Evolutionary conservation across 2,888 invertebrate species (phyloP), one percentile per base, ranked within the genome.

Genomic region (Pherbina coryleti): DNA sequence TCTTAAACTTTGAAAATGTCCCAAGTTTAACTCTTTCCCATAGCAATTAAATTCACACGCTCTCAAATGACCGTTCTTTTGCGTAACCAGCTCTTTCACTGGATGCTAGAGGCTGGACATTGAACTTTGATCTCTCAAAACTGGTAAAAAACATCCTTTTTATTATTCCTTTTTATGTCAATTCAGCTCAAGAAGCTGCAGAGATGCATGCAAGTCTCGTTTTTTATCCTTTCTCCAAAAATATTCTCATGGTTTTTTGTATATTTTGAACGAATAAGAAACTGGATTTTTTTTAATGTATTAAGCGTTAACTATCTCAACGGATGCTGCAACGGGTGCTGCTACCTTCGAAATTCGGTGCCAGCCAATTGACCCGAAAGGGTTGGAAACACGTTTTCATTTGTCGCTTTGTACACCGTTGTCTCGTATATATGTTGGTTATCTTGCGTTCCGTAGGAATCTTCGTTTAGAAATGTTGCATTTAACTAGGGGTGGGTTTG

Each of bases 81-180:
- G 62, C 62, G 1, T 53, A 5, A 53, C 72, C 64, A 25, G 31
- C 67, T 37, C 17, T 28, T 19, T 37, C 55, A 62, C 76, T 57
- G 76, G 72, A 71, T 76, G 25, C 37, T 72, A 28, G 19, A n/a
- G 25, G 53, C 57, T 84, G 86, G 84, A 82, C 85, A 84, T 64
- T 83, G 79, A 86, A 86, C 86, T 86, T 83, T 86, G 84, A 86
- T 83, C 86, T 80, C 78, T 80, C 79, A 83, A 74, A 78, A 79
- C 62, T 34, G 76, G 77, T 76, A 71, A 67, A 71, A 73, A 73
- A 60, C 28, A 77, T 37, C 37, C 19, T 57, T 77, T 74, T 74
- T 67, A 7, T 25, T 60, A 49, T 5, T n/a, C 5, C n/a, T 74
- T 49, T 44, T 75, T 60, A 7, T 11, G 17, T 17, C 31, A 19